Evolutionary conservation across 2,797 vertebrate species (phyloP).

Genomic region (Etheostoma nigrum): DNA sequence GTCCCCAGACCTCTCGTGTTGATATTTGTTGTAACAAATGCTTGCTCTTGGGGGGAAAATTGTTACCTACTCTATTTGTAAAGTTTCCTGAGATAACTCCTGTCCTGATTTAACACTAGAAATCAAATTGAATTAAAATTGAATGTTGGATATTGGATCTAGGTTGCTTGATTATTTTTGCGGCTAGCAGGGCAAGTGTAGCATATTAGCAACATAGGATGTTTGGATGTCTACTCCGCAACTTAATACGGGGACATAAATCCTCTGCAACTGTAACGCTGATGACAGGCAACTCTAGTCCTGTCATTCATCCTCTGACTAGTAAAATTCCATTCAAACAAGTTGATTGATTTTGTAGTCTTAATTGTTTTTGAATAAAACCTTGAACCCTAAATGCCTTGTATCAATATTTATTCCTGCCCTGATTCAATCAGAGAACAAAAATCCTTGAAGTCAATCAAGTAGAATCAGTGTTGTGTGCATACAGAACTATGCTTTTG

Average conservation of each 20-base stretch:
- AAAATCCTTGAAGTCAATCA: constrained; percentile 17
- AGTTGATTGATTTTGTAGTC: neutral
- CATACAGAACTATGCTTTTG: neutral
- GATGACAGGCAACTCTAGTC: neutral
- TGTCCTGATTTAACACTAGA: too few species aligned
- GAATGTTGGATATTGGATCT: constrained; percentile 22
- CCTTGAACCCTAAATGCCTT: neutral
- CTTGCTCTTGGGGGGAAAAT: too few species aligned
- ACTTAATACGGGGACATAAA: neutral
- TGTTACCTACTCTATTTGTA: too few species aligned
- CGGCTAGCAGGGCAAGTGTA: constrained; percentile 13
- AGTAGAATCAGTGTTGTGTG: constrained; percentile 5
- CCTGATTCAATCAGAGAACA: constrained; percentile 29
- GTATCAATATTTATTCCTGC: constrained; percentile 5
- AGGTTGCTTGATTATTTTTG: constrained; percentile 33
- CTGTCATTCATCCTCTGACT: neutral
- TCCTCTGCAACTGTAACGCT: neutral
- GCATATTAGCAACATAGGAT: constrained; percentile 22
- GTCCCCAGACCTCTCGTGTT: neutral
- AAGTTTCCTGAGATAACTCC: too few species aligned
- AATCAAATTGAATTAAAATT: too few species aligned
- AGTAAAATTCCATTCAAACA: neutral
- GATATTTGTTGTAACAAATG: too few species aligned
- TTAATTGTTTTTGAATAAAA: neutral
- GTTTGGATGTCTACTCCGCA: constrained; percentile 9